These are phyloP conservation scores for Mus musculus DNA, from an alignment of 2,113 vertebrate species.

Conservation along the genomic window DNA sequence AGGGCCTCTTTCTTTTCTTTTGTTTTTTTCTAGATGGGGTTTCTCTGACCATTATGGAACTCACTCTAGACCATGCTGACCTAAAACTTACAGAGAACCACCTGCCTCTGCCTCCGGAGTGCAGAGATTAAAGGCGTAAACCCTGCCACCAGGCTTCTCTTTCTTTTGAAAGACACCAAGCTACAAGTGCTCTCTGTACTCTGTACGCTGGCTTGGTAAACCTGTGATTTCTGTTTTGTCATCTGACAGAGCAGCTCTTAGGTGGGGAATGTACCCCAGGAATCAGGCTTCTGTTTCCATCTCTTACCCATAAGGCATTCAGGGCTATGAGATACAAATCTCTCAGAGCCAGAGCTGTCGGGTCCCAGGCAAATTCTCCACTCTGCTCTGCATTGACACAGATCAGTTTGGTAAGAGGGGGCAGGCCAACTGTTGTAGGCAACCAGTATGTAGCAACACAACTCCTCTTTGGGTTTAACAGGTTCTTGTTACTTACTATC, in stretches of 20 bases:
- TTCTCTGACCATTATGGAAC: neutral
- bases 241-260: neutral
- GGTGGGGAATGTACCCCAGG: neutral
- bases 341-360: neutral
- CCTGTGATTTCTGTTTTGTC: neutral
- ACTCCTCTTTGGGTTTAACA: neutral
- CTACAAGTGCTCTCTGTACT: neutral
- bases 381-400: neutral
- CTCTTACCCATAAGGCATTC: neutral
- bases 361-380: too few species aligned
- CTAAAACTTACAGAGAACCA: neutral
- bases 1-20: neutral
- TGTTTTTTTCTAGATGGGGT: neutral
- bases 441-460: neutral
- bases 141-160: neutral
- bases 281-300: neutral
- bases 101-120: neutral
- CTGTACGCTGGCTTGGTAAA: too few species aligned
- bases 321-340: neutral
- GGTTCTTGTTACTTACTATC: neutral
- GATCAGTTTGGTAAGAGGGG: neutral
- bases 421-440: neutral
- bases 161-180: neutral
- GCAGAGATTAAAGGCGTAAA: neutral
- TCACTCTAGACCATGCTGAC: neutral